Percentiles rank a stretch among this genome's conserved stretches.
These are phyloP conservation scores for Gastrophryne carolinensis DNA, from an alignment of 2,797 vertebrate genomes.

Conservation along the genomic window DNA sequence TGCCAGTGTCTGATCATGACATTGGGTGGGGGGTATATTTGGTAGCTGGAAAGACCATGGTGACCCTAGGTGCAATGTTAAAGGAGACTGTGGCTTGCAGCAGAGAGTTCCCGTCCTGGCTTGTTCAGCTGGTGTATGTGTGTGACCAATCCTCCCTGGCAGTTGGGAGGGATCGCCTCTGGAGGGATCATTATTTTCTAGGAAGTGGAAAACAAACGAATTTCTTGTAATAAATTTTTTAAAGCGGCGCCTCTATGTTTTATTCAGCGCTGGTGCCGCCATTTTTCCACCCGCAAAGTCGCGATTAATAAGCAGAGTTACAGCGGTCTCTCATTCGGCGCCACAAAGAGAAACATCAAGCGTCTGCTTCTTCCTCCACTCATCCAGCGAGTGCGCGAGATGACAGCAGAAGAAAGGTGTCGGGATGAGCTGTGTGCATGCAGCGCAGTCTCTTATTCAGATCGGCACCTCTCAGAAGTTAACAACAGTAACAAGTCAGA, in stretches of 20 bases:
- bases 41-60: no score
- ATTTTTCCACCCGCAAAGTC: slow-evolving; percentile 77
- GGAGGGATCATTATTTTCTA: slow-evolving; percentile 77
- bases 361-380: slow-evolving; percentile 65
- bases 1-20: no score
- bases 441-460: slow-evolving; percentile 39
- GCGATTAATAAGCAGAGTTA: slow-evolving; percentile 68
- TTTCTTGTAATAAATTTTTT: slow-evolving; percentile 87
- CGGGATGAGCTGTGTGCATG: slow-evolving; percentile 21
- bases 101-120: no score
- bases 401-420: slow-evolving; percentile 39
- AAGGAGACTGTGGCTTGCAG: no score
- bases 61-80: no score
- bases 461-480: slow-evolving; percentile 26
- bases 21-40: no score
- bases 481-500: slow-evolving; percentile 17
- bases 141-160: no score
- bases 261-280: slow-evolving; percentile 79
- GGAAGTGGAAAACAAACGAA: slow-evolving; percentile 81
- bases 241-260: slow-evolving; percentile 79
- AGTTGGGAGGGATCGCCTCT: no score
- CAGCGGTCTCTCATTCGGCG: slow-evolving; percentile 61
- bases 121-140: no score
- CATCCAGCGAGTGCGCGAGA: not conserved
- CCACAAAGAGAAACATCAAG: slow-evolving; percentile 69